These are phyloP conservation scores for Apis dorsata DNA, from an alignment of 1,140 invertebrate genomes.

Conservation along the genomic window DNA sequence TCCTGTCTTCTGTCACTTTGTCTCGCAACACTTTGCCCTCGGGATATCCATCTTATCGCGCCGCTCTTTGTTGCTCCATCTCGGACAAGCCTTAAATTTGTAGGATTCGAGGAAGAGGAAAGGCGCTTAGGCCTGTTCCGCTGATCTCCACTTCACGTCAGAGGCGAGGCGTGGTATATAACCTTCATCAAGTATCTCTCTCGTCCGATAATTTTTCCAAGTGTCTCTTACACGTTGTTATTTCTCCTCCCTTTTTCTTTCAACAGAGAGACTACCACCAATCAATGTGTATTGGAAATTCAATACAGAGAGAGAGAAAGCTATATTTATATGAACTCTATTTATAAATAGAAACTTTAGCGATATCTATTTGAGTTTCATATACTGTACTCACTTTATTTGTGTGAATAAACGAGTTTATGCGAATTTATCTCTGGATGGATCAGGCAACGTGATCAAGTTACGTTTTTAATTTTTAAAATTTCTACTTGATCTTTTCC, in stretches of 20 bases:
- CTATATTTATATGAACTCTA: too few species aligned
- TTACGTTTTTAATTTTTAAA: too few species aligned
- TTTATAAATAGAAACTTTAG: too few species aligned
- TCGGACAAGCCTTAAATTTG: conserved; percentile 10
- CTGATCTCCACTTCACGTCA: background rate
- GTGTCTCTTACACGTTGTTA: background rate
- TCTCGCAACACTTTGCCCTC: background rate
- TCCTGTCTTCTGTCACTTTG: background rate
- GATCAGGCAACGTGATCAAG: background rate
- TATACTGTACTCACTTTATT: too few species aligned
- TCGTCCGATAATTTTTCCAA: background rate
- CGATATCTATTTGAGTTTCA: too few species aligned
- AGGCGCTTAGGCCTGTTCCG: background rate
- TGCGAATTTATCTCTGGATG: too few species aligned
- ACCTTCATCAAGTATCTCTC: conserved; percentile 2
- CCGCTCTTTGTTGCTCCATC: background rate
- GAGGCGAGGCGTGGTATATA: background rate
- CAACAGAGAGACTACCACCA: too few species aligned
- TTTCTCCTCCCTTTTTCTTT: background rate
- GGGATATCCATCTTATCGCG: background rate
- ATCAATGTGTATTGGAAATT: background rate
- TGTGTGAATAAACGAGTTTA: too few species aligned
- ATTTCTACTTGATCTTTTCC: background rate
- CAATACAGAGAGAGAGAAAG: too few species aligned
- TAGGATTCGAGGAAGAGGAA: background rate